Conservation (phyloP, 1,140 invertebrate species). For the Anastatus disparis region DNA sequence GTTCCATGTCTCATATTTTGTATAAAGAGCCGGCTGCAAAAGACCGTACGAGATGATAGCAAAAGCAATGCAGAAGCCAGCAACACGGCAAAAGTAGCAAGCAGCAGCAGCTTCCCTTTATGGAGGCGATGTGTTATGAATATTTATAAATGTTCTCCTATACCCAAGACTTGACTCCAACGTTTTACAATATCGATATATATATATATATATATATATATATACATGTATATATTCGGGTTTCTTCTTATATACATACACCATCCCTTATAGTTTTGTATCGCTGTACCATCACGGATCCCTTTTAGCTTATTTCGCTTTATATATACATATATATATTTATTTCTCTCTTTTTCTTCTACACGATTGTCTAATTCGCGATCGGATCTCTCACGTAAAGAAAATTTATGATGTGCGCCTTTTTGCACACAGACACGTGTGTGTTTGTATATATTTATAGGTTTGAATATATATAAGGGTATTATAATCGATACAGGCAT, state of each 20-base stretch:
- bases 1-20: too few relatives aligned
- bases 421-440: background rate
- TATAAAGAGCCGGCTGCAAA: too few relatives aligned
- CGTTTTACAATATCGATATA: too few relatives aligned
- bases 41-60: conserved; percentile 32
- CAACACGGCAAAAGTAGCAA: too few relatives aligned
- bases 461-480: too few relatives aligned
- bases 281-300: conserved; percentile 15
- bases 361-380: conserved; percentile 33
- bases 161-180: conserved; percentile 9
- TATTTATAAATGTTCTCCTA: conserved; percentile 48
- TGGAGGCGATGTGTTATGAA: conserved; percentile 49
- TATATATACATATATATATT: background rate
- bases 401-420: conserved; percentile 38
- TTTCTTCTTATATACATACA: too few relatives aligned
- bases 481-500: conserved; percentile 12
- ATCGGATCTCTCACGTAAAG: conserved; percentile 16
- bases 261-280: too few relatives aligned
- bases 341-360: background rate
- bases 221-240: too few relatives aligned
- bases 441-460: background rate
- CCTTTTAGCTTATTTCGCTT: background rate
- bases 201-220: too few relatives aligned
- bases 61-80: conserved; percentile 1
- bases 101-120: too few relatives aligned